phyloP scores from a whole-genome alignment of 2,113 vertebrate species.

The Blennius ocellaris region DNA sequence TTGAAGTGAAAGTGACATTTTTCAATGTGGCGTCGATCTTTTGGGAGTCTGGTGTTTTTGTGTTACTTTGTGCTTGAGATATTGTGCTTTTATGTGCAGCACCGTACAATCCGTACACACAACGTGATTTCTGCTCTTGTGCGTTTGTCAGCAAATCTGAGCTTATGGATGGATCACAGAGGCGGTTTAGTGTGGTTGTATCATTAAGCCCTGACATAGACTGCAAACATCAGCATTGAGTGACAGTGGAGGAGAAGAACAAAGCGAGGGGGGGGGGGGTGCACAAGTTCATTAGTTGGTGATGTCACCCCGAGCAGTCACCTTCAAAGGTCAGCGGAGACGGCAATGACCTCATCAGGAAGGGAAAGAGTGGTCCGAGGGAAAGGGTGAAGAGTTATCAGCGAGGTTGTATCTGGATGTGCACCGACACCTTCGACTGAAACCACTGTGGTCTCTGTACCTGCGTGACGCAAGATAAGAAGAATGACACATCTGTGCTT shows the following conservation, averaged over 20 bases:
- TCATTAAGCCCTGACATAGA: conserved; percentile 19
- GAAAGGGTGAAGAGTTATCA: conserved; percentile 71
- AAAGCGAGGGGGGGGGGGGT: neutral
- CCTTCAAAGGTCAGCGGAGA: conserved; percentile 41
- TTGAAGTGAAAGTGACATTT: neutral
- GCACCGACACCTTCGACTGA: conserved; percentile 70
- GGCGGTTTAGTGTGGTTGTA: conserved; percentile 10
- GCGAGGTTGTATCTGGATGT: conserved; percentile 67
- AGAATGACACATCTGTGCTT: conserved; percentile 64
- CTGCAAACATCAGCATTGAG: conserved; percentile 25
- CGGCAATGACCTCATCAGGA: conserved; percentile 62
- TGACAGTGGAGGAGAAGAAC: neutral
- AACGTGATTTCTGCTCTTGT: neutral
- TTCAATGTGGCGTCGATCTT: neutral
- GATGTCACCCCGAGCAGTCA: conserved; percentile 50
- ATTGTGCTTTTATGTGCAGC: neutral
- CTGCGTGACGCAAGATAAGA: conserved; percentile 73
- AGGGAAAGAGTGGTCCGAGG: conserved; percentile 18
- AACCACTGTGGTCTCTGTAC: conserved; percentile 61
- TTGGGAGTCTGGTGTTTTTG: neutral
- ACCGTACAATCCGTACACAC: neutral
- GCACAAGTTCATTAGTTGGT: conserved; percentile 27
- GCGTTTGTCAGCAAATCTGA: conserved; percentile 38
- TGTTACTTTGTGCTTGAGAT: neutral
- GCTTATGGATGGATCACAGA: conserved; percentile 28